Percentiles rank a stretch among this genome's conserved stretches.
These are phyloP conservation scores for Coptodon rendalli DNA, from an alignment of 2,113 vertebrate species.

Conservation along the genomic window DNA sequence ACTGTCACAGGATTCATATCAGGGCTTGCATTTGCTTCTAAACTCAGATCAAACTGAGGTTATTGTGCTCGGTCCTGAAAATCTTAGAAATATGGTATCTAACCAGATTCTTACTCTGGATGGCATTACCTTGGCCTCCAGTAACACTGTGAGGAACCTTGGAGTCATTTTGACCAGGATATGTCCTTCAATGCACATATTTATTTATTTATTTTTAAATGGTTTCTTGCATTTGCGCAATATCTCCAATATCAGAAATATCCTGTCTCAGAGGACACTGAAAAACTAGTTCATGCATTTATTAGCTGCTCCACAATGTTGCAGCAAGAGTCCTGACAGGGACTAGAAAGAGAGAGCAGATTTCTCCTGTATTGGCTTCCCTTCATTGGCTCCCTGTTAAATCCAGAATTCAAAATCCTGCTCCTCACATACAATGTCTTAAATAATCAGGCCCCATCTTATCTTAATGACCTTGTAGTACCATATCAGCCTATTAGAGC, in stretches of 20 bases:
- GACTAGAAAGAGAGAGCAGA: not conserved
- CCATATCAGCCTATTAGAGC: no score
- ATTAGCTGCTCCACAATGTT: not conserved
- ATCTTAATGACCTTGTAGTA: no score
- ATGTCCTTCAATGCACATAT: not conserved
- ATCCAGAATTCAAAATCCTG: not conserved
- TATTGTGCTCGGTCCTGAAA: rapidly evolving
- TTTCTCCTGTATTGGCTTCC: not conserved
- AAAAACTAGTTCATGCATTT: not conserved
- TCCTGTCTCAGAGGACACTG: not conserved
- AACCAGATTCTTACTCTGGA: rapidly evolving
- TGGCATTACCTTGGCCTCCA: not conserved
- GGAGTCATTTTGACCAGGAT: rapidly evolving
- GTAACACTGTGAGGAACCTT: not conserved
- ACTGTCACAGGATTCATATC: not conserved
- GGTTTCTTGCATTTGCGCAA: rapidly evolving
- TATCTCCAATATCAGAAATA: not conserved
- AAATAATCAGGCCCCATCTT: no score
- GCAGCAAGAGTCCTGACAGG: not conserved
- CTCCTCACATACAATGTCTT: not conserved
- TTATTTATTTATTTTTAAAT: not conserved
- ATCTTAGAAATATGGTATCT: rapidly evolving
- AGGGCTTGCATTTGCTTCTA: not conserved
- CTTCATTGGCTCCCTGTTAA: not conserved
- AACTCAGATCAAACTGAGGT: not conserved